Percentiles rank a stretch among this genome's conserved stretches.
Evolutionary conservation across 2,888 invertebrate genomes (phyloP).

Genomic region (Amiota minor): DNA sequence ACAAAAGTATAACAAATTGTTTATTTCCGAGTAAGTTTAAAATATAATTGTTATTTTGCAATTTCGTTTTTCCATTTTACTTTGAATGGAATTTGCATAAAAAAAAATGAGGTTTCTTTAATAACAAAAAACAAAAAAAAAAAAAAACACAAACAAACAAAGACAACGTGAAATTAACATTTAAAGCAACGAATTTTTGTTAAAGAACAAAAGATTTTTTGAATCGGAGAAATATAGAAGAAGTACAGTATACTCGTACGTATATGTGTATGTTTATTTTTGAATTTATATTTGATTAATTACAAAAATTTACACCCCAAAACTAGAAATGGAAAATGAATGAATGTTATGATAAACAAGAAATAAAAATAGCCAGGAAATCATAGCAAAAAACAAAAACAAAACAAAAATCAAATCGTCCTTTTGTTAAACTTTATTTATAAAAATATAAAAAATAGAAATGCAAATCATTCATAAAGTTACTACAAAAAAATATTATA

Average conservation of each 20-base stretch:
- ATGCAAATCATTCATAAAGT: not conserved
- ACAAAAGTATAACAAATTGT: too few relatives aligned
- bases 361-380: not conserved
- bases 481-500: too few relatives aligned
- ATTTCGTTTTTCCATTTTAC: not conserved
- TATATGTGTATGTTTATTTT: too few relatives aligned
- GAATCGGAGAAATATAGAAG: too few relatives aligned
- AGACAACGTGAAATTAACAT: not conserved
- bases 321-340: not conserved
- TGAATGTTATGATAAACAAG: not conserved
- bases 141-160: not conserved
- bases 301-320: too few relatives aligned
- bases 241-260: too few relatives aligned
- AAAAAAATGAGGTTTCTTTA: not conserved
- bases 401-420: not conserved
- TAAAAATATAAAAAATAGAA: not conserved
- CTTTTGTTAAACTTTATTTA: conserved; percentile 8
- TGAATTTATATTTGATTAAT: too few relatives aligned
- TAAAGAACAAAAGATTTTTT: not conserved
- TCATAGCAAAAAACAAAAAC: too few relatives aligned
- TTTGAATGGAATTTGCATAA: too few relatives aligned
- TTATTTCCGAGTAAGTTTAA: too few relatives aligned
- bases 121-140: not conserved
- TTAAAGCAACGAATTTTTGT: conserved; percentile 25
- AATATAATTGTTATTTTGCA: too few relatives aligned